Evolutionary conservation across 2,888 invertebrate species (phyloP).

Genomic region (Spodoptera exigua): DNA sequence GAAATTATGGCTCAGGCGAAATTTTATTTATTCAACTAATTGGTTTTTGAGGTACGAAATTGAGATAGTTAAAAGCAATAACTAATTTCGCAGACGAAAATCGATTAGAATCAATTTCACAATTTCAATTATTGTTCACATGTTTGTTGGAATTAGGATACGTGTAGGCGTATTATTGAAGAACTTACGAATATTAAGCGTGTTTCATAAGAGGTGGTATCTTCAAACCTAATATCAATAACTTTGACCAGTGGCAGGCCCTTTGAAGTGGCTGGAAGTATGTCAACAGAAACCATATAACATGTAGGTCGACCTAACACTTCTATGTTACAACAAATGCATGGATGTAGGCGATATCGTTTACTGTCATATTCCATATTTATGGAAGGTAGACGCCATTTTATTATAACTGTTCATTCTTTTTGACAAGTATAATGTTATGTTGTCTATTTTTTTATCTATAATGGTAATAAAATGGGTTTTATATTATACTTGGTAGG

Average conservation of each 20-base stretch:
- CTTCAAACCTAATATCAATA: slow-evolving; percentile 42
- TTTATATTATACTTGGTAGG: neutral
- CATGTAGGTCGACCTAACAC: slow-evolving; percentile 47
- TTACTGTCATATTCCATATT: slow-evolving; percentile 35
- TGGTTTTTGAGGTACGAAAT: slow-evolving; percentile 7
- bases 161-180: slow-evolving; percentile 17
- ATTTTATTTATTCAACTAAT: slow-evolving; percentile 1
- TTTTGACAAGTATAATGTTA: slow-evolving; percentile 16
- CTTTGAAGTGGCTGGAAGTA: slow-evolving; percentile 37
- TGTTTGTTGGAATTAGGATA: slow-evolving; percentile 32
- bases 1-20: too few relatives aligned
- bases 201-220: slow-evolving; percentile 31
- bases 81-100: slow-evolving; percentile 16
- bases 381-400: slow-evolving; percentile 20
- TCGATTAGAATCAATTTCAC: slow-evolving; percentile 42
- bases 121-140: neutral
- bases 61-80: neutral
- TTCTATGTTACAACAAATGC: slow-evolving; percentile 25
- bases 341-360: slow-evolving; percentile 45
- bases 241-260: slow-evolving; percentile 44
- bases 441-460: slow-evolving; percentile 13
- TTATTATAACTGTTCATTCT: slow-evolving; percentile 12
- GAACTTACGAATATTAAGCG: slow-evolving; percentile 8
- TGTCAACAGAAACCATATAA: slow-evolving; percentile 51
- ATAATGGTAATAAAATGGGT: slow-evolving; percentile 15